Evolutionary conservation across 2,113 vertebrate species (phyloP).

Genomic region (Eulemur rufifrons): DNA sequence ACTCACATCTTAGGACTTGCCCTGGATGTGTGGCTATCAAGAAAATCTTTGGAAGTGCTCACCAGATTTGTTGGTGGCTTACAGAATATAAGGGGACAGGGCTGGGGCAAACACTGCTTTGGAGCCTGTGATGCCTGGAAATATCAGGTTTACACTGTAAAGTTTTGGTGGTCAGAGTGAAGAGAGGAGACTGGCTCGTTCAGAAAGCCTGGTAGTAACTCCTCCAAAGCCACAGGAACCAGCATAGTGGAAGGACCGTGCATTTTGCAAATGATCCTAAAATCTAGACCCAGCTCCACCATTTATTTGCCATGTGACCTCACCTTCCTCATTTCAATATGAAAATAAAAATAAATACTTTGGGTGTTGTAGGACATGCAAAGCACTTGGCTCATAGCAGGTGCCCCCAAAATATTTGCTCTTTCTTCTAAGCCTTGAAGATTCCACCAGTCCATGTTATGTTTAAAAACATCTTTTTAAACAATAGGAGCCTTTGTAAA

Average conservation of each 20-base stretch:
- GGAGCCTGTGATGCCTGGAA: background rate
- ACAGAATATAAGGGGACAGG: background rate
- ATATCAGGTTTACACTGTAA: background rate
- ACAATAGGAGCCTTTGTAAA: slow-evolving; percentile 62
- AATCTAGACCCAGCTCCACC: background rate
- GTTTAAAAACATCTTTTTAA: slow-evolving; percentile 63
- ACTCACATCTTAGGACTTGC: background rate
- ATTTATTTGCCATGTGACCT: slow-evolving; percentile 5
- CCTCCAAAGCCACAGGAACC: background rate
- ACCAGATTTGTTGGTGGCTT: background rate
- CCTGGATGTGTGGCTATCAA: background rate
- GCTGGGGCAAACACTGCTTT: background rate
- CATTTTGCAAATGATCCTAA: slow-evolving; percentile 17
- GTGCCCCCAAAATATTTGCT: slow-evolving; percentile 61
- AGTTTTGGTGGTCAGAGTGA: background rate
- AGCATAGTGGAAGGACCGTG: background rate
- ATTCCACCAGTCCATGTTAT: slow-evolving; percentile 40
- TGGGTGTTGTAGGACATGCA: slow-evolving; percentile 5
- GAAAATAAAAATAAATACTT: slow-evolving; percentile 46
- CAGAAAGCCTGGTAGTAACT: background rate
- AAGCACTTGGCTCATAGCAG: slow-evolving; percentile 55
- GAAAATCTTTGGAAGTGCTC: slow-evolving; percentile 11
- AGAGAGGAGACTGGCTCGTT: background rate
- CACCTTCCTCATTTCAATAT: slow-evolving; percentile 39
- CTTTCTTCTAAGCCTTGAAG: slow-evolving; percentile 55